These are phyloP conservation scores for Helostoma temminkii DNA, from an alignment of 2,797 vertebrate species.

Conservation along the genomic window DNA sequence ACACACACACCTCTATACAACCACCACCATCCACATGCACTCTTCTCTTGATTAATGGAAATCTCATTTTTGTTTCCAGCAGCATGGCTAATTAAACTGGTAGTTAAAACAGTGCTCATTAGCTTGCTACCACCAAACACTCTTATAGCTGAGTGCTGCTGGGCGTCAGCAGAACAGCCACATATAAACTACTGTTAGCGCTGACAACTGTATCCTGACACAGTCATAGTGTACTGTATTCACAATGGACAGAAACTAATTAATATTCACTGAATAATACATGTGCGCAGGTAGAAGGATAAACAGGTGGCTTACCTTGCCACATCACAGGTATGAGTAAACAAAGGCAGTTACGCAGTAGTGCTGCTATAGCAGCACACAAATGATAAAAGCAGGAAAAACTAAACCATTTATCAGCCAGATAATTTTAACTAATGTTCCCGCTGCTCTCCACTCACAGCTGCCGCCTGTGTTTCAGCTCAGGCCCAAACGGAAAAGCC, in stretches of 20 bases:
- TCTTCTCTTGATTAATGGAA: slow-evolving; percentile 85
- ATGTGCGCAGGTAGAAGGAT: slow-evolving; percentile 73
- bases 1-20: slow-evolving; percentile 44
- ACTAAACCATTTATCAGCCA: slow-evolving; percentile 33
- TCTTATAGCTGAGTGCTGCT: slow-evolving; percentile 66
- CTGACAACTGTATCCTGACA: slow-evolving; percentile 86
- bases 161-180: slow-evolving; percentile 64
- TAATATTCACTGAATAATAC: slow-evolving; percentile 81
- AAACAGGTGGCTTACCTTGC: slow-evolving; percentile 56
- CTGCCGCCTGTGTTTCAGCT: slow-evolving; percentile 26
- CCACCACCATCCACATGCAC: slow-evolving; percentile 61
- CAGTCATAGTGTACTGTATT: slow-evolving; percentile 78
- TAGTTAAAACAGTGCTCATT: slow-evolving; percentile 86
- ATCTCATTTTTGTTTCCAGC: slow-evolving; percentile 86
- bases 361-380: slow-evolving; percentile 40
- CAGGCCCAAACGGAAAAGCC: slow-evolving; percentile 43
- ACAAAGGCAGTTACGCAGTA: slow-evolving; percentile 58
- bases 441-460: slow-evolving; percentile 31
- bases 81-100: slow-evolving; percentile 86
- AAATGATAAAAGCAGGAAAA: slow-evolving; percentile 22
- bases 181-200: slow-evolving; percentile 79
- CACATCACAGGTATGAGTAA: slow-evolving; percentile 56
- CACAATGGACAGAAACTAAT: slow-evolving; percentile 77
- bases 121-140: slow-evolving; percentile 74
- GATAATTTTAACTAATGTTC: slow-evolving; percentile 27